Conservation (phyloP, 2,113 vertebrate genomes). For the Megaleporinus macrocephalus region DNA sequence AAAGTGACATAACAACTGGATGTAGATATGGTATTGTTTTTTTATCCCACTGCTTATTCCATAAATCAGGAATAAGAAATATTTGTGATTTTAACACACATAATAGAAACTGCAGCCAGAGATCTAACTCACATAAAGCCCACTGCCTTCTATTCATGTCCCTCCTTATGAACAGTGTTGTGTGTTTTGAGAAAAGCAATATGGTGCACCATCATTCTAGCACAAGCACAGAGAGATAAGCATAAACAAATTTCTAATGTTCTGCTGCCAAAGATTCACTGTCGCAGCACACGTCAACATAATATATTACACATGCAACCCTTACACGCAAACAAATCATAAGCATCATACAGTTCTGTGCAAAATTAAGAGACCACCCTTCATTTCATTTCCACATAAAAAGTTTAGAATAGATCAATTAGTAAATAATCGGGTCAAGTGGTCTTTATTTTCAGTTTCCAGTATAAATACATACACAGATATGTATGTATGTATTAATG, state of each 20-base stretch:
- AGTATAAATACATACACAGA: too few relatives aligned
- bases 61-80: neutral
- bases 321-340: too few relatives aligned
- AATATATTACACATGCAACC: neutral
- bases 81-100: neutral
- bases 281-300: neutral
- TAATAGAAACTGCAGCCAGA: neutral
- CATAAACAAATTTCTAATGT: neutral
- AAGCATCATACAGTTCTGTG: too few relatives aligned
- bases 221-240: neutral
- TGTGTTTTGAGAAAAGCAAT: neutral
- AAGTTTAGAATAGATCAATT: too few relatives aligned
- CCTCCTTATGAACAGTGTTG: neutral
- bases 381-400: too few relatives aligned
- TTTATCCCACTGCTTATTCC: neutral
- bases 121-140: neutral
- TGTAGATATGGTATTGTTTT: too few relatives aligned
- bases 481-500: too few relatives aligned
- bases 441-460: too few relatives aligned
- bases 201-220: neutral
- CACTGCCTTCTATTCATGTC: constrained; percentile 4
- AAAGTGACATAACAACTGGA: too few relatives aligned
- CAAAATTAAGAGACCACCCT: too few relatives aligned
- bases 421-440: neutral
- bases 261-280: neutral